Conservation (phyloP, 2,797 vertebrate genomes). For the Halcyon badia region DNA sequence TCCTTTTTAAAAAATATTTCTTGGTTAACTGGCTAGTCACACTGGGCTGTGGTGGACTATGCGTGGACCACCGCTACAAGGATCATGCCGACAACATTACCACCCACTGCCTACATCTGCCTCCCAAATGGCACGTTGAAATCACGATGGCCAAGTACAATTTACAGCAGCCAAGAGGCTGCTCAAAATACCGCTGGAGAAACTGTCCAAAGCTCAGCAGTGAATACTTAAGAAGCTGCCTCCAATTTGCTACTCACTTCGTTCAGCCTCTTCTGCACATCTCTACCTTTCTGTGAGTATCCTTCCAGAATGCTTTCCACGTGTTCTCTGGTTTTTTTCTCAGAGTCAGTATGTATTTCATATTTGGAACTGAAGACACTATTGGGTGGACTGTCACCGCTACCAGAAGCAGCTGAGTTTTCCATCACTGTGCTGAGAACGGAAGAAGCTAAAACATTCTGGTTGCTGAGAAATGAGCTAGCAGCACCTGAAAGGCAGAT, state of each 20-base stretch:
- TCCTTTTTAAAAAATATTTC: background rate
- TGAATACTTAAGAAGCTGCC: background rate
- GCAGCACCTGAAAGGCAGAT: conserved; percentile 50
- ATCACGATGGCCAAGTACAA: background rate
- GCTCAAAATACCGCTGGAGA: background rate
- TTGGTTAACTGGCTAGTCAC: background rate
- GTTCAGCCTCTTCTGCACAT: conserved; percentile 75
- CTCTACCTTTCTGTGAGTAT: conserved; percentile 75
- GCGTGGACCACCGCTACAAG: background rate
- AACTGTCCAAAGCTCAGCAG: background rate
- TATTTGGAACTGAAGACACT: conserved; percentile 45
- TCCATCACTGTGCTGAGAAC: conserved; percentile 57
- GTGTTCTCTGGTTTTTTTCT: conserved; percentile 58
- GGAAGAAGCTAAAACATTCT: conserved; percentile 24
- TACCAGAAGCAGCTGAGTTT: background rate
- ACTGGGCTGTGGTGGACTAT: background rate
- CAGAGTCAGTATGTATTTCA: conserved; percentile 44
- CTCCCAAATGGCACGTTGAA: background rate
- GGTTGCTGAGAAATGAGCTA: background rate
- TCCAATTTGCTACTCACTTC: conserved; percentile 72
- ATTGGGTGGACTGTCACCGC: background rate
- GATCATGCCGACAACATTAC: background rate
- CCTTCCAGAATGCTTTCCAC: conserved; percentile 73
- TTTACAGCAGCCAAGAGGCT: background rate
- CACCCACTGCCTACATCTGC: background rate